A percentile compares a stretch with the other conserved stretches of the same genome.
Conservation (phyloP, 2,888 invertebrate species). For the Panorpa germanica region DNA sequence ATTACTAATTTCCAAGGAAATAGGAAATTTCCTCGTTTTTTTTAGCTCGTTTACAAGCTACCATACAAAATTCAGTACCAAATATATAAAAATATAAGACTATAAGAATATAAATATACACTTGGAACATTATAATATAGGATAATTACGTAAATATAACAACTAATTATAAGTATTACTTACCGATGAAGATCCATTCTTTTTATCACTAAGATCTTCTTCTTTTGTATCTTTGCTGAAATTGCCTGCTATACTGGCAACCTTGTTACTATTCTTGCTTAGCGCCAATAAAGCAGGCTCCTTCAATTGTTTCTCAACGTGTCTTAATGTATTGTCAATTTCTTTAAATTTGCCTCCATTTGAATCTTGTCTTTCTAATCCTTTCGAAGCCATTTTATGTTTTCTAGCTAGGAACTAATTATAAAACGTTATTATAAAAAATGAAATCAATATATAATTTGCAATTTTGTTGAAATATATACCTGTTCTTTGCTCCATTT, state of each 20-base stretch:
- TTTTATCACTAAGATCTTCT: slow-evolving; percentile 20
- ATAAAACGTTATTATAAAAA: slow-evolving; percentile 9
- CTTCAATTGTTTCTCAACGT: slow-evolving; percentile 50
- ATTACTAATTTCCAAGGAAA: too few species aligned
- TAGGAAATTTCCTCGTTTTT: too few species aligned
- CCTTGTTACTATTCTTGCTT: slow-evolving; percentile 50
- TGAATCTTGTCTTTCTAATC: slow-evolving; percentile 34
- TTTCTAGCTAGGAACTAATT: slow-evolving; percentile 34
- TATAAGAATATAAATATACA: too few species aligned
- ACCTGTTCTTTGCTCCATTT: slow-evolving; percentile 81
- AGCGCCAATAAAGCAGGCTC: slow-evolving; percentile 54
- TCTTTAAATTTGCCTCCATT: slow-evolving; percentile 42
- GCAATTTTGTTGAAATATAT: slow-evolving; percentile 11
- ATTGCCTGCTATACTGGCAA: slow-evolving; percentile 75
- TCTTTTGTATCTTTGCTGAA: slow-evolving; percentile 27
- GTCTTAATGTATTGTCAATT: slow-evolving; percentile 52
- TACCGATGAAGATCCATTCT: slow-evolving; percentile 19
- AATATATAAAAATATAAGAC: too few species aligned
- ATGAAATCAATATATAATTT: slow-evolving; percentile 6
- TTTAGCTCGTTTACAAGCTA: too few species aligned
- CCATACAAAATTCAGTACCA: too few species aligned
- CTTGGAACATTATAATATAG: slow-evolving; percentile 8
- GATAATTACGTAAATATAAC: slow-evolving; percentile 6
- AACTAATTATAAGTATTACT: slow-evolving; percentile 19
- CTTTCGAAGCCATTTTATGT: slow-evolving; percentile 48